phyloP scores from a whole-genome alignment of 2,113 vertebrate species.

The Lycaon pictus region DNA sequence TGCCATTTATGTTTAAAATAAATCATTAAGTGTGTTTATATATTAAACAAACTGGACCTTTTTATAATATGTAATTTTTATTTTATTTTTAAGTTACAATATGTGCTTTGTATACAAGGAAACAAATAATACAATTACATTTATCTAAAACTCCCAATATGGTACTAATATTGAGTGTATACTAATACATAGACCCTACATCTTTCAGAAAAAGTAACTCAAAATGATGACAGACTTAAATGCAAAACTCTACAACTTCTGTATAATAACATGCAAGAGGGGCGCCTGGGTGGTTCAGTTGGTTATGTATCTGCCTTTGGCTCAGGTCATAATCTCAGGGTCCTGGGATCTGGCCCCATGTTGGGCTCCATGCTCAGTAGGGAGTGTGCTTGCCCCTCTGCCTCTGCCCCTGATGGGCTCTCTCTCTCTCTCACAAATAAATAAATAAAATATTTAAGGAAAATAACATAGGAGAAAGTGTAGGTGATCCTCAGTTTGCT shows the following conservation, averaged over 20 bases:
- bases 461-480: background rate
- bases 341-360: background rate
- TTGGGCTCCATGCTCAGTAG: background rate
- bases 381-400: background rate
- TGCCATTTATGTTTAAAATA: conserved; percentile 1
- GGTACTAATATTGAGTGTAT: background rate
- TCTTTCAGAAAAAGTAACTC: conserved; percentile 1
- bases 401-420: rapidly evolving
- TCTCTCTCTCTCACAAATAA: background rate
- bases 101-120: background rate
- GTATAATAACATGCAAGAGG: background rate
- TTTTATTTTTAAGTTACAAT: conserved; percentile 23
- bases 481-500: background rate
- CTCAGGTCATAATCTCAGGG: background rate
- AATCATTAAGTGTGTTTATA: background rate
- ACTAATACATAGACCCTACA: background rate
- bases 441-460: background rate
- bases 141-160: background rate
- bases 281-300: background rate
- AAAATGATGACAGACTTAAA: background rate
- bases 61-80: conserved; percentile 46
- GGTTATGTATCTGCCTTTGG: background rate
- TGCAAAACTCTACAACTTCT: background rate
- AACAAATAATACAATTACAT: background rate
- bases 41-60: background rate